Evolutionary conservation across 37 sponge, comb jelly and placozoan species (phyloP), one percentile per base, ranked within the genome.

Genomic region (Lycopodina hypogea): DNA sequence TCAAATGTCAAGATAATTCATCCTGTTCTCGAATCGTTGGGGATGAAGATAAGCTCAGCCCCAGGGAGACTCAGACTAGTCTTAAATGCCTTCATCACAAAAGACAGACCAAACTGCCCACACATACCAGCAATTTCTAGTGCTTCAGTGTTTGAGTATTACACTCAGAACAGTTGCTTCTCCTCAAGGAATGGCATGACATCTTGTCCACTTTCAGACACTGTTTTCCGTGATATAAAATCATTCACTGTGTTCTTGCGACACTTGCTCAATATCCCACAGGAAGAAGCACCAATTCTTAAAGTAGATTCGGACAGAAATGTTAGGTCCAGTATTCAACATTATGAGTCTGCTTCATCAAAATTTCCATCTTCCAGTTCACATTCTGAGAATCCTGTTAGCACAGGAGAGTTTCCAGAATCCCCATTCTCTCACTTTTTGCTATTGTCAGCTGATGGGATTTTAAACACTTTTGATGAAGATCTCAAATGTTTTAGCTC

Each of bases 21-120:
- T 29, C 72, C 74, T 18, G 52, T 83, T n/a, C 45, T 83, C 18
- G 79, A 73, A 66, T 40, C 12, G 3, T 62, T 88, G 21, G 69
- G 76, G 26, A 88, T 88, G 84, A 78, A 78, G 29, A 72, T 88
- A 0, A 79, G 80, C 23, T 53, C 48, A 38, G 84, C 84, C 35
- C 73, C 84, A 38, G 21, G 29, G 7, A 48, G 28, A 23, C 33
- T 88, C 2, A 51, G 15, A 52, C 63, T 56, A 1, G 61, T 75
- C 32, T 68, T 88, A 42, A 72, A 79, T 57, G 55, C 45, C 0
- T 56, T 72, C 17, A 58, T 76, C 42, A 28, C 6, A 35, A 50
- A 75, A 38, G 45, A 26, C 28, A 34, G 50, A 38, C 7, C 12
- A 30, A 36, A 83, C 0, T 22, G 24, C 66, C 18, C 8, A 9